phyloP scores from a whole-genome alignment of 37 sponge, comb jelly and placozoan species.

The Eunapius fragilis region DNA sequence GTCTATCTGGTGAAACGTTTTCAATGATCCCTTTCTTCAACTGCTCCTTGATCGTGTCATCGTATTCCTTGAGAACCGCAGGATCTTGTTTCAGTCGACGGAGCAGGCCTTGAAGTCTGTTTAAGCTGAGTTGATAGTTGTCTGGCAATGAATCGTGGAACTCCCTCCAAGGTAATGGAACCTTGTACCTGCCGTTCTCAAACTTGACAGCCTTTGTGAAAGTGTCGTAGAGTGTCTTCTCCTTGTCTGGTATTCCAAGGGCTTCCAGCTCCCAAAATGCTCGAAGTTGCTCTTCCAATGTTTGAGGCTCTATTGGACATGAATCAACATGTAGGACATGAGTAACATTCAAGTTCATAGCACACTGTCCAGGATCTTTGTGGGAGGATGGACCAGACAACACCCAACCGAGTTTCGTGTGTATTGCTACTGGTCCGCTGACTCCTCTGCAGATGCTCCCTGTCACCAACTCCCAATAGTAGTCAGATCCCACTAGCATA shows the following conservation, averaged over 20 bases:
- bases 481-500: slow-evolving; percentile 10
- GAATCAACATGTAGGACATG: not conserved
- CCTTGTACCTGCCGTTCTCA: slow-evolving; percentile 24
- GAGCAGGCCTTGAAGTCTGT: slow-evolving; percentile 1
- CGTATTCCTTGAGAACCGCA: slow-evolving; percentile 18
- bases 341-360: not conserved
- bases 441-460: slow-evolving; percentile 8
- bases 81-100: slow-evolving; percentile 23
- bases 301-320: not conserved
- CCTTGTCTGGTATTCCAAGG: slow-evolving; percentile 14
- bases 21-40: slow-evolving; percentile 29
- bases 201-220: slow-evolving; percentile 15
- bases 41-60: slow-evolving; percentile 24
- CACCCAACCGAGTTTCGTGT: slow-evolving; percentile 33
- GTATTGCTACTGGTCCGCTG: slow-evolving; percentile 11
- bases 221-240: not conserved
- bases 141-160: slow-evolving; percentile 15
- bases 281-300: not conserved
- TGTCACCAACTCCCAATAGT: slow-evolving; percentile 24
- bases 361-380: not conserved
- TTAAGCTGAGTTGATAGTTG: slow-evolving; percentile 15
- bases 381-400: slow-evolving; percentile 17
- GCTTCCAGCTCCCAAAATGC: slow-evolving; percentile 41
- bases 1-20: slow-evolving; percentile 3
- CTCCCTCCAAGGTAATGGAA: slow-evolving; percentile 33